phyloP scores from a whole-genome alignment of 2,888 invertebrate species.

The Trichacis sp. region DNA sequence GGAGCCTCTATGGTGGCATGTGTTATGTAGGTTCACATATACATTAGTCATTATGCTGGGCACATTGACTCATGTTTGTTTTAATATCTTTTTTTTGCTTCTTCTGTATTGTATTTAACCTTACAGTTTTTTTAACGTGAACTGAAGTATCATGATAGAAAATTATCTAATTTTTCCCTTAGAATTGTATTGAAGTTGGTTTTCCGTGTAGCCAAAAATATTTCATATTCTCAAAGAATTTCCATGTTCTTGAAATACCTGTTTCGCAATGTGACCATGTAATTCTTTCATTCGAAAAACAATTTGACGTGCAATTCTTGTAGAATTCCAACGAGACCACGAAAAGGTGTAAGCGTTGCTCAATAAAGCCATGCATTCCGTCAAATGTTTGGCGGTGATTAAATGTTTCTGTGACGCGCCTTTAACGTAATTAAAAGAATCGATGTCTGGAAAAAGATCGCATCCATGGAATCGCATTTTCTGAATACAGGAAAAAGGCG shows the following conservation, averaged over 20 bases:
- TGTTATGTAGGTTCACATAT: too few species aligned
- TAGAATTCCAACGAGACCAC: slow-evolving; percentile 82
- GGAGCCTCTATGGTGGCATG: too few species aligned
- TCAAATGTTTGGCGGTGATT: slow-evolving; percentile 80
- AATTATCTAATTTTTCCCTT: too few species aligned
- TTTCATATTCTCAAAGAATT: too few species aligned
- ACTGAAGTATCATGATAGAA: too few species aligned
- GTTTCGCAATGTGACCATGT: slow-evolving; percentile 71
- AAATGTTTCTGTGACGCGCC: slow-evolving; percentile 73
- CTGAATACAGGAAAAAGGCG: slow-evolving; percentile 42
- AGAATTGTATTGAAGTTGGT: background rate
- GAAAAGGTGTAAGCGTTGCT: slow-evolving; percentile 82
- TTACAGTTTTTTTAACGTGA: too few species aligned
- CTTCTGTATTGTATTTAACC: too few species aligned
- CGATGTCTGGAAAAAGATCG: slow-evolving; percentile 85
- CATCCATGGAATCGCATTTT: slow-evolving; percentile 76
- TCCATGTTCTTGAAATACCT: slow-evolving; percentile 64
- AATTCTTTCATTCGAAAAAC: slow-evolving; percentile 78
- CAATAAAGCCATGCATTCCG: slow-evolving; percentile 82
- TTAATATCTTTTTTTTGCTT: too few species aligned
- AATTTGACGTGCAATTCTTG: slow-evolving; percentile 71
- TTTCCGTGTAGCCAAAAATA: background rate
- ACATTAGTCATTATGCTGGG: too few species aligned
- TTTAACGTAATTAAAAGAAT: slow-evolving; percentile 80
- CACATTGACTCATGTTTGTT: too few species aligned